Evolutionary conservation across 2,888 invertebrate genomes (phyloP), one percentile per base, ranked within the genome.

Genomic region (Pristionchus mayeri): DNA sequence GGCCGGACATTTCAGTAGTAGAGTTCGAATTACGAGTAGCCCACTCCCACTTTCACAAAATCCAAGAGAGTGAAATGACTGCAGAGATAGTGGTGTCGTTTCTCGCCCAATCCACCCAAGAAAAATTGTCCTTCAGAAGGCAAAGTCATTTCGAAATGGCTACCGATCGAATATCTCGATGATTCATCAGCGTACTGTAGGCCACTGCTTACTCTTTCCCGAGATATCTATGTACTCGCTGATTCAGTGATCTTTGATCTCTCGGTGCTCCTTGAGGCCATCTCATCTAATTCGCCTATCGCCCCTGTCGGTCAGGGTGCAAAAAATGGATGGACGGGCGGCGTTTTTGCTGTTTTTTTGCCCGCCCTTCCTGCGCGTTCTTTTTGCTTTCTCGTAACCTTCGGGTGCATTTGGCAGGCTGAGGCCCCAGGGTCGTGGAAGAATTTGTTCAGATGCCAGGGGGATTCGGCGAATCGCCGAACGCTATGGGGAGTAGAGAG

Each of bases 361-460:
- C 71, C 40, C 50, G 21, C n/a, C 50, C 30, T 76, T 30, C 50
- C 40, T 7, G n/a, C n/a, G n/a, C n/a, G n/a, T n/a, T n/a, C 50
- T 34, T 6, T 30, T 27, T 30, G 27, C 6, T 76, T 52, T 52
- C 76, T 34, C 76, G 34, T 52, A 50, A 37, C 50, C 76, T 52
- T 76, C 76, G 76, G 24, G 18, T 50, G 50, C 30, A 24, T 76
- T 21, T 76, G 48, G 30, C 21, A 40, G 71, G 71, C 71, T n/a
- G n/a, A n/a, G 71, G 71, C 71, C 71, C 71, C 71, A 71, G 71
- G 71, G 71, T 71, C 71, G 71, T 71, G 40, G n/a, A 16, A 16
- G 21, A 44, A 44, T 71, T 71, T 71, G 71, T 71, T 71, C 71
- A 71, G 71, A 71, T 71, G 71, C 18, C 3, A 24, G 37, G 44